Base-by-base conservation (phyloP, 2,113 vertebrate genomes). In the Clarias magur region DNA sequence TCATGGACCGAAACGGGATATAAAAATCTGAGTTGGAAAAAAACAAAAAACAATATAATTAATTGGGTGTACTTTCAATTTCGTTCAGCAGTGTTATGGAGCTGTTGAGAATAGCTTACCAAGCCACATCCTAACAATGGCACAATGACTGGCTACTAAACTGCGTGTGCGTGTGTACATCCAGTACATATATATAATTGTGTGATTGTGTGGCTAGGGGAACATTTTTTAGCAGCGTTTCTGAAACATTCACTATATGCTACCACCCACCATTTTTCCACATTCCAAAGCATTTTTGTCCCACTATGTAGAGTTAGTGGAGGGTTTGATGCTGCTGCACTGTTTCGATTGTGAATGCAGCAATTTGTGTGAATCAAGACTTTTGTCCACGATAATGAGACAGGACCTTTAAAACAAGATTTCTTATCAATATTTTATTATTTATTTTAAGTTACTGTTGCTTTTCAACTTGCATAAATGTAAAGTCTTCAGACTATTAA, bases 201-300 rank as follows among this genome's bases (percentile, higher is more conserved):
- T 57, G 16, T 11, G 54, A 48, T 53, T n/a, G 30, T 21, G 70
- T 38, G 30, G 34, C 34, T 42, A 13, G n/a, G 70, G 19, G 70
- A 38, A 73, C 9, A 23, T 17, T 72, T 23, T 34, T 25, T 25
- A 78, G 53, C 75, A 30, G 16, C 17, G 53, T 79, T 80, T 34
- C 17, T 60, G 56, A 60, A 80, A 59, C 19, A 38, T 62, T 38
- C 57, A 62, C 19, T 80, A 59, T 80, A 34, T 80, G 21, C 27
- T 38, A 42, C 57, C 57, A 62, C 79, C 79, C 79, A 62, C 79
- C 5, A 62, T 21, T 62, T 81, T 62, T 81, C 30, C 79, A 81
- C 79, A 23, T 81, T 81, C 57, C 79, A 25, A 34, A 34, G 17
- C 17, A 34, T 80, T 59, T 59, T 62, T 59, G 34, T 17, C 78